phyloP scores from a whole-genome alignment of 2,113 vertebrate species.

The Forbesichthys agassizii region DNA sequence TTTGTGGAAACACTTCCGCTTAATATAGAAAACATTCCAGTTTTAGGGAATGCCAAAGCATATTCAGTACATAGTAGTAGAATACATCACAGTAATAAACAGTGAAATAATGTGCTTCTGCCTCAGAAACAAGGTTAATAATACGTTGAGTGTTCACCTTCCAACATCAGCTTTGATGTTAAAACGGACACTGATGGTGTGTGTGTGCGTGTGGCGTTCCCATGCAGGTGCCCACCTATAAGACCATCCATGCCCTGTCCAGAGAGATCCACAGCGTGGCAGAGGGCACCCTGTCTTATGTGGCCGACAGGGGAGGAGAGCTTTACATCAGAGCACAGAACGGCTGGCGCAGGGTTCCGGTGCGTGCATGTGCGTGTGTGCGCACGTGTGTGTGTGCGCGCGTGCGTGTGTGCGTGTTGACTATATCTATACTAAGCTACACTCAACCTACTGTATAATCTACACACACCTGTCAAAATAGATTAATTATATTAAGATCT shows the following conservation, averaged over 20 bases:
- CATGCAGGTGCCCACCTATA: constrained; percentile 80
- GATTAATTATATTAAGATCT: too few relatives aligned
- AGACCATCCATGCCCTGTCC: constrained; percentile 76
- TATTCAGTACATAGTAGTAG: too few relatives aligned
- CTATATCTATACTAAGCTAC: too few relatives aligned
- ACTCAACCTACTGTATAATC: too few relatives aligned
- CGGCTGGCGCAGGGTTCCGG: constrained; percentile 91
- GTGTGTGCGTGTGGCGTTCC: constrained; percentile 10
- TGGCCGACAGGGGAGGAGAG: constrained; percentile 84
- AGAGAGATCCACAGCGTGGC: constrained; percentile 76
- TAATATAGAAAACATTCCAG: too few relatives aligned
- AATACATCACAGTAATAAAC: too few relatives aligned
- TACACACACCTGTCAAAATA: too few relatives aligned
- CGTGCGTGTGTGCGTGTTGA: background rate
- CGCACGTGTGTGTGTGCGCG: background rate
- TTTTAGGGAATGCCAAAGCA: too few relatives aligned
- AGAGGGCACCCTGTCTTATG: constrained; percentile 85
- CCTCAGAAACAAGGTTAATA: too few relatives aligned
- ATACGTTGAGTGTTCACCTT: background rate
- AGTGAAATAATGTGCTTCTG: too few relatives aligned
- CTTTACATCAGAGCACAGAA: constrained; percentile 83
- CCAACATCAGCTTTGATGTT: background rate
- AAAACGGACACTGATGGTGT: constrained; percentile 13
- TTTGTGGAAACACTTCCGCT: too few relatives aligned
- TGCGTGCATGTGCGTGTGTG: constrained; percentile 40